Evolutionary conservation across 2,113 vertebrate genomes (phyloP).

Genomic region (Campylomormyrus tamandua): DNA sequence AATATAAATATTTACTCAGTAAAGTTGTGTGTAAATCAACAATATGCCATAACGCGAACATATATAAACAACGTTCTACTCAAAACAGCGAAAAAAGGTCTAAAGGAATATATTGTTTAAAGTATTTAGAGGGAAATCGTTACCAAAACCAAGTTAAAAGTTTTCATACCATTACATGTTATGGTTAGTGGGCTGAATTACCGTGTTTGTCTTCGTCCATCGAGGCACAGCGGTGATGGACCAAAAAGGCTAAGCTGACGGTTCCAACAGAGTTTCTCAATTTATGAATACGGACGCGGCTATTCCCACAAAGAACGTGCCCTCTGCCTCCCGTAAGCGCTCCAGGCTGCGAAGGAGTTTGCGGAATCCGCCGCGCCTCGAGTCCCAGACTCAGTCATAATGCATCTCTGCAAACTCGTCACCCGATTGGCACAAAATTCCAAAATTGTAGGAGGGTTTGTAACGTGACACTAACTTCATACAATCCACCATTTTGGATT

Average conservation of each 20-base stretch:
- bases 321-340: neutral
- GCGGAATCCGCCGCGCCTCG: neutral
- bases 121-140: neutral
- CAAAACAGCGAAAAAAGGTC: neutral
- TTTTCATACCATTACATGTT: neutral
- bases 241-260: neutral
- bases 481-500: neutral
- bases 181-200: neutral
- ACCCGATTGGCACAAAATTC: neutral
- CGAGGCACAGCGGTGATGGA: neutral
- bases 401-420: neutral
- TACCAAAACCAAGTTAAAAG: neutral
- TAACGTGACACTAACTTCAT: neutral
- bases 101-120: neutral
- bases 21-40: neutral
- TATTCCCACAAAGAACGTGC: neutral
- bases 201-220: constrained; percentile 8
- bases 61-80: neutral
- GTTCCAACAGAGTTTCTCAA: neutral
- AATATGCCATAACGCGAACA: neutral
- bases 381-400: neutral
- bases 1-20: neutral
- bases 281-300: neutral
- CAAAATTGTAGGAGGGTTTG: neutral
- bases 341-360: neutral